Conservation (phyloP, 2,113 vertebrate species). For the Mugil cephalus region DNA sequence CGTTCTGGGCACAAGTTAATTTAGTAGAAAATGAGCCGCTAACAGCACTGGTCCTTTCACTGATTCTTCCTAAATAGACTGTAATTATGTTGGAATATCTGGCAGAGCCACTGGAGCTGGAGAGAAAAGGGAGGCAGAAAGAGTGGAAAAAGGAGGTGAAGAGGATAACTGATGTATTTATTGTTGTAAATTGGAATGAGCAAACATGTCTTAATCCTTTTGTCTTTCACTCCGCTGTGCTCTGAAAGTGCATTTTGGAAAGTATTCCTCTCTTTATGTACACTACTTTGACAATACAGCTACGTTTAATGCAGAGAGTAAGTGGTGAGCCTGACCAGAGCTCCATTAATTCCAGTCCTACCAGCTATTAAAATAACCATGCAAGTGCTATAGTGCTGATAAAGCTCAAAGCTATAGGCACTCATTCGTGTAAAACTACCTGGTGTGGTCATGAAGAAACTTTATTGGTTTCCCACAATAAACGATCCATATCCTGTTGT, state of each 20-base stretch:
- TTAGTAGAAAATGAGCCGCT: slow-evolving; percentile 77
- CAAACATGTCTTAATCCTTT: slow-evolving; percentile 30
- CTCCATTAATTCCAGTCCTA: slow-evolving; percentile 11
- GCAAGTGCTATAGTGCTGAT: slow-evolving; percentile 41
- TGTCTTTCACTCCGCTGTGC: slow-evolving; percentile 5
- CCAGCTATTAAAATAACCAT: slow-evolving; percentile 16
- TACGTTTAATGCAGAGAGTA: slow-evolving; percentile 3
- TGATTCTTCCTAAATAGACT: slow-evolving; percentile 74
- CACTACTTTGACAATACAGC: slow-evolving; percentile 2
- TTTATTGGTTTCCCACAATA: slow-evolving; percentile 66
- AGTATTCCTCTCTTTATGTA: slow-evolving; percentile 11
- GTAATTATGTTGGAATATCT: slow-evolving; percentile 74
- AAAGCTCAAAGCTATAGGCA: slow-evolving; percentile 41
- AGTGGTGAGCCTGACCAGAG: slow-evolving; percentile 1
- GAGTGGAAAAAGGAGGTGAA: slow-evolving; percentile 15
- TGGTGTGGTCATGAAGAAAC: slow-evolving; percentile 54
- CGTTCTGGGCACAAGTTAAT: slow-evolving; percentile 69
- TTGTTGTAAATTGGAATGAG: slow-evolving; percentile 13
- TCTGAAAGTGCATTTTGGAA: slow-evolving; percentile 27
- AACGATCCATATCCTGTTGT: slow-evolving; percentile 55
- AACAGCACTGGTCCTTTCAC: slow-evolving; percentile 70
- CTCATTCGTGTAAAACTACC: slow-evolving; percentile 32
- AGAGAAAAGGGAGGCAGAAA: slow-evolving; percentile 17
- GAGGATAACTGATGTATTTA: slow-evolving; percentile 1
- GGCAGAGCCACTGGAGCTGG: slow-evolving; percentile 16